These are phyloP conservation scores for Nymphalis io DNA, from an alignment of 1,140 invertebrate species.

Conservation along the genomic window DNA sequence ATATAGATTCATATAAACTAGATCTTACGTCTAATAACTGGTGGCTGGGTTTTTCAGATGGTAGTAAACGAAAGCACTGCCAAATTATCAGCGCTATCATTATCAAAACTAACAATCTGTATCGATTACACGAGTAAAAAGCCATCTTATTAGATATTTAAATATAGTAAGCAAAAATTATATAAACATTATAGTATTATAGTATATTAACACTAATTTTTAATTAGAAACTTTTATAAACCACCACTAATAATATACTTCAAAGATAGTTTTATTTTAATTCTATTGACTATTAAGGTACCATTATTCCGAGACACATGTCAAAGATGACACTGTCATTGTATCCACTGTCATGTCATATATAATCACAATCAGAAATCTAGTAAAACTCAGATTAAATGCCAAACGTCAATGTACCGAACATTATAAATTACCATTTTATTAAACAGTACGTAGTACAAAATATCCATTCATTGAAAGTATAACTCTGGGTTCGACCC, in stretches of 20 bases:
- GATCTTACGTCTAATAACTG: conserved; percentile 51
- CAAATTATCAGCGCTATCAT: conserved; percentile 66
- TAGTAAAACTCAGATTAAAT: no score
- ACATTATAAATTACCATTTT: no score
- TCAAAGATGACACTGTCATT: no score
- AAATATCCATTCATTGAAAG: no score
- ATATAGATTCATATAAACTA: neutral
- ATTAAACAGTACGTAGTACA: no score
- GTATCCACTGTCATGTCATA: no score
- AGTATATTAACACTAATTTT: neutral
- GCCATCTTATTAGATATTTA: conserved; percentile 50
- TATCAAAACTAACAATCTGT: conserved; percentile 65
- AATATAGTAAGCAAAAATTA: conserved; percentile 3
- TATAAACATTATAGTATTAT: neutral
- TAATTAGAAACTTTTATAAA: neutral
- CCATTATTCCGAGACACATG: no score
- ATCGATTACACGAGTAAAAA: conserved; percentile 72
- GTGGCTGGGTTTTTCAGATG: conserved; percentile 46
- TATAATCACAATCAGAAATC: no score
- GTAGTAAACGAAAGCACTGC: conserved; percentile 51
- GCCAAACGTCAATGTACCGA: no score
- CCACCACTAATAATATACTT: neutral
- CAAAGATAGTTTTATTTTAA: no score
- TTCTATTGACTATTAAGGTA: no score
- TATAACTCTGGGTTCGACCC: no score